Base-by-base conservation (phyloP, 2,888 invertebrate species). In the Hypena proboscidalis region DNA sequence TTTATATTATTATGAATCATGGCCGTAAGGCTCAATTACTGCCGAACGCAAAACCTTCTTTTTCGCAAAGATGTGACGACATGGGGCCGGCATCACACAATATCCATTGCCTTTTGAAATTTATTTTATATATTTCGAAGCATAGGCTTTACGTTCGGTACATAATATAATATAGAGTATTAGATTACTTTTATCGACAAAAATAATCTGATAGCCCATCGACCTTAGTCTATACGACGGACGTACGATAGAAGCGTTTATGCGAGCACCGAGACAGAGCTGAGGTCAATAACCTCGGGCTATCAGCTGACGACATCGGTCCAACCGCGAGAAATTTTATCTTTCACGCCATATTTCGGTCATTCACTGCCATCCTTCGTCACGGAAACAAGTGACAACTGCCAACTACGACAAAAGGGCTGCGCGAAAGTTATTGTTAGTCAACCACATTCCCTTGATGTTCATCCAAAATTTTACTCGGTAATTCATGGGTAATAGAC, bases 271-370 rank as follows among this genome's bases (percentile, higher is more conserved):
- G 84, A 85, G 85, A 86, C 88, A 85, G 86, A 85, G 87, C 85
- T 80, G 85, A 77, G 88, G 86, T 60, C 84, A 77, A 76, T 85
- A 75, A 84, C 87, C 89, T 76, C 77, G 40, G 62, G 67, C 80
- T 90, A 89, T 90, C 90, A 90, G 88, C 89, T 88, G 89, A 88
- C 88, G 86, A 86, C 86, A 88, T 83, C 85, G 77, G 70, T 67
- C 70, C 73, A 77, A 77, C 74, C 70, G 74, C 75, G 77, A 75
- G 74, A 83, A 83, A 83, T 86, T n/a, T n/a, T 85, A 88, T 88
- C 83, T 83, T 78, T 76, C 74, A 77, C 74, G 74, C 77, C 63
- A 79, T 83, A 82, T 87, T 83, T 86, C 83, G 85, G 80, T 82
- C 80, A 69, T 81, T 82, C 76, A 80, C 76, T 77, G 76, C 59